A percentile compares a stretch with the other conserved stretches of the same genome.
These are phyloP conservation scores for Lithophane leautieri DNA, from an alignment of 2,888 invertebrate genomes.

Conservation along the genomic window DNA sequence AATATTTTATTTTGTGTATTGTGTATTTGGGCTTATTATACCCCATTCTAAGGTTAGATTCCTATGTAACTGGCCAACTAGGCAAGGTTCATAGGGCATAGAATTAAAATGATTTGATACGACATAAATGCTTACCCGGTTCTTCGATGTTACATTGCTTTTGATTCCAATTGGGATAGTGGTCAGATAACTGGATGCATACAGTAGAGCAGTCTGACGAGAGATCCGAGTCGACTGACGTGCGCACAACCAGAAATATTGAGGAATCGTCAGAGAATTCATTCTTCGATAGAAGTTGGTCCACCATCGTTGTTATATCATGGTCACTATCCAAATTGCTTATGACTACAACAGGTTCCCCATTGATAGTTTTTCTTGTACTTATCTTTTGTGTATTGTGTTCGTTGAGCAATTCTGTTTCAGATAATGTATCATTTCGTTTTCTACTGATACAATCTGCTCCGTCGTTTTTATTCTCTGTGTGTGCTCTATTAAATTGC, in stretches of 20 bases:
- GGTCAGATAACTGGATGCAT: slow-evolving; percentile 23
- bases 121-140: slow-evolving; percentile 5
- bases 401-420: slow-evolving; percentile 3
- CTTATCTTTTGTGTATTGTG: not conserved
- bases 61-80: not conserved
- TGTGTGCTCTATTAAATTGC: not conserved
- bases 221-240: slow-evolving; percentile 60
- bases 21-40: not conserved
- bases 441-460: not conserved
- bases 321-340: slow-evolving; percentile 66
- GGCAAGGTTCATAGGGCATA: not conserved
- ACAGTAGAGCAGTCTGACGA: slow-evolving; percentile 23
- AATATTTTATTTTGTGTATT: not conserved
- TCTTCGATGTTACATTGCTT: not conserved
- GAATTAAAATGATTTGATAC: not conserved
- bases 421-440: slow-evolving; percentile 53
- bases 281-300: slow-evolving; percentile 65
- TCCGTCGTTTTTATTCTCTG: slow-evolving; percentile 1
- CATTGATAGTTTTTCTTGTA: slow-evolving; percentile 21
- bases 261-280: slow-evolving; percentile 68
- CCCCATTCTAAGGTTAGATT: not conserved
- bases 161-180: not conserved
- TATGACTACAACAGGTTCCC: slow-evolving; percentile 63
- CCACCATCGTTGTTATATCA: slow-evolving; percentile 66
- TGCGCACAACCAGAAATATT: slow-evolving; percentile 72